Percentiles rank a stretch among this genome's conserved stretches.
Evolutionary conservation across 2,797 vertebrate species (phyloP).

Genomic region (Argentina silus): DNA sequence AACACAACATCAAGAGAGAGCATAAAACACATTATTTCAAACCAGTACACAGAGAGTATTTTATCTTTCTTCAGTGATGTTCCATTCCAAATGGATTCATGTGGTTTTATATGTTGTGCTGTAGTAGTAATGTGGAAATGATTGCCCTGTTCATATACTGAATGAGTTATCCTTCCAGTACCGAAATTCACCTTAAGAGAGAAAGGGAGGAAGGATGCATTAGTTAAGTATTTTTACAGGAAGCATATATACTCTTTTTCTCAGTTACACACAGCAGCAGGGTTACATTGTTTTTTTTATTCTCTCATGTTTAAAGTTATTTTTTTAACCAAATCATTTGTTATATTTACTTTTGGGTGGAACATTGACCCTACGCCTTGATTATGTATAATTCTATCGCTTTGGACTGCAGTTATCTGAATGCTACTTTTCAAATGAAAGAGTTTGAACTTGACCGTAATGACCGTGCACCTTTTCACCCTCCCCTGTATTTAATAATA

Average conservation of each 20-base stretch:
- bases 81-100: constrained; percentile 54
- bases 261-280: constrained; percentile 36
- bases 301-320: constrained; percentile 43
- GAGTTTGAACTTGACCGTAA: constrained; percentile 23
- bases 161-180: constrained; percentile 33
- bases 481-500: constrained; percentile 55
- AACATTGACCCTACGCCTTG: constrained; percentile 12
- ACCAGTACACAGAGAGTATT: constrained; percentile 27
- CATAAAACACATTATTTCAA: constrained; percentile 17
- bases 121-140: constrained; percentile 31
- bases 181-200: constrained; percentile 2
- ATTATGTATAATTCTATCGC: constrained; percentile 40
- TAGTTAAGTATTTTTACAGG: constrained; percentile 54
- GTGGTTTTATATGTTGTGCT: constrained; percentile 59
- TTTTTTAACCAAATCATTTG: constrained; percentile 25
- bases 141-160: constrained; percentile 37
- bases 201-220: constrained; percentile 52
- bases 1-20: constrained; percentile 31
- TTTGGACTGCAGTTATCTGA: constrained; percentile 29
- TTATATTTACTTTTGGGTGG: constrained; percentile 22
- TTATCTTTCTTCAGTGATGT: constrained; percentile 41
- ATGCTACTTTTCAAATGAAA: constrained; percentile 25
- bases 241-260: constrained; percentile 43
- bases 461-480: constrained; percentile 53
- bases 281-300: constrained; percentile 53